Evolutionary conservation across 2,888 invertebrate genomes (phyloP), one percentile per base, ranked within the genome.

Genomic region (Dromius quadrimaculatus): DNA sequence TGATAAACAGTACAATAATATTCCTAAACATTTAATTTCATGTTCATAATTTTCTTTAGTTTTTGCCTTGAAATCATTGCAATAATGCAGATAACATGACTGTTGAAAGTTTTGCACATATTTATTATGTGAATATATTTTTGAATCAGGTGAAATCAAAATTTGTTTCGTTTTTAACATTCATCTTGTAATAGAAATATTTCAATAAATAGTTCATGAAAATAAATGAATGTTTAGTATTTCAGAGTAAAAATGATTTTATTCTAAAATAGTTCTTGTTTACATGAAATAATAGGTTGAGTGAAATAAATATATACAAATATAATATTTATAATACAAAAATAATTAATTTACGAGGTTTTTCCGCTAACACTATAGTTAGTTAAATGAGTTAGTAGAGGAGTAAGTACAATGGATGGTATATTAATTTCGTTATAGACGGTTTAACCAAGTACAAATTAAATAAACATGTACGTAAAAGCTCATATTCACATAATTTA

Each of bases 231-330:
- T 15, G 13, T 54, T 28, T 5, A 28, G 9, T 54, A 54, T 23
- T n/a, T n/a, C n/a, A 54, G 28, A 54, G 50, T 54, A 54, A 54
- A 54, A 54, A 54, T 19, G 19, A 19, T 47, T 47, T 47, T 47
- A 47, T 54, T 54, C 28, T 54, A 54, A 54, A 54, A 54, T 54
- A 54, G 4, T 54, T 54, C 28, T 54, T 28, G 50, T 23, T 54
- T 54, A 54, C 23, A 28, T 50, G 23, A 28, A 28, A 50, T 19
- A 11, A 50, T 54, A 54, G 28, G 13, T 15, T 54, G 13, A 15
- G 50, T 28, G 50, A 54, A 54, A 54, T 54, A 15, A 54, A 54
- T 54, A n/a, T 54, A 54, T 54, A 54, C 50, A 54, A 54, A 28
- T 54, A 54, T 54, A 54, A 54, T 54, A 54, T 32, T 11, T 28